These are phyloP conservation scores for Coelinius sp. DNA, from an alignment of 2,888 invertebrate genomes.

Conservation along the genomic window DNA sequence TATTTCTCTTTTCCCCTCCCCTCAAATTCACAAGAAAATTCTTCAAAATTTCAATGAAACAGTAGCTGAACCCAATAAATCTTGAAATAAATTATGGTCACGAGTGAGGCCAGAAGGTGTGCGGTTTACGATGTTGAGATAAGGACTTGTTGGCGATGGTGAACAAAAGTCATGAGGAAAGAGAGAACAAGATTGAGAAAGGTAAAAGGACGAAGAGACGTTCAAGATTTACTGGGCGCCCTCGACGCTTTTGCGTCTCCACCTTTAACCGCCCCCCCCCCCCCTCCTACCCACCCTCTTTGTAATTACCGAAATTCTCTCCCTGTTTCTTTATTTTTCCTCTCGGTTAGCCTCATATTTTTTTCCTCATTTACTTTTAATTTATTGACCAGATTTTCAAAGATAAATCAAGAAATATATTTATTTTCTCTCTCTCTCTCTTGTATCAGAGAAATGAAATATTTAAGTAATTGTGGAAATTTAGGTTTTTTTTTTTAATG, in stretches of 20 bases:
- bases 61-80: constrained; percentile 48
- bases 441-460: not conserved
- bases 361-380: constrained; percentile 11
- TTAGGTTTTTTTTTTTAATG: not conserved
- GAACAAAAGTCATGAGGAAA: constrained; percentile 41
- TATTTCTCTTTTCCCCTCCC: too few relatives aligned
- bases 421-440: not conserved
- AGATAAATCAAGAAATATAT: not conserved
- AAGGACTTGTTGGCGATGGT: too few relatives aligned
- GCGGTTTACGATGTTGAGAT: constrained; percentile 22
- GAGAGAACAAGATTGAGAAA: constrained; percentile 43
- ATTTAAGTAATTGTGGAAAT: not conserved
- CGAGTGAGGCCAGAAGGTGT: constrained; percentile 26
- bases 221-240: constrained; percentile 60
- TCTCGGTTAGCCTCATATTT: constrained; percentile 14
- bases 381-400: not conserved
- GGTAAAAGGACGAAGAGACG: constrained; percentile 45
- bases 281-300: constrained; percentile 48
- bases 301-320: constrained; percentile 57
- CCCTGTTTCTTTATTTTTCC: constrained; percentile 37
- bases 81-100: constrained; percentile 54
- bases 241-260: constrained; percentile 43
- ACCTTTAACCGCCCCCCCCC: constrained; percentile 43
- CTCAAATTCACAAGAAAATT: not conserved
- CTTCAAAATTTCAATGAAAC: constrained; percentile 41